Conservation (phyloP, 2,113 vertebrate species). For the Onychostoma macrolepis region DNA sequence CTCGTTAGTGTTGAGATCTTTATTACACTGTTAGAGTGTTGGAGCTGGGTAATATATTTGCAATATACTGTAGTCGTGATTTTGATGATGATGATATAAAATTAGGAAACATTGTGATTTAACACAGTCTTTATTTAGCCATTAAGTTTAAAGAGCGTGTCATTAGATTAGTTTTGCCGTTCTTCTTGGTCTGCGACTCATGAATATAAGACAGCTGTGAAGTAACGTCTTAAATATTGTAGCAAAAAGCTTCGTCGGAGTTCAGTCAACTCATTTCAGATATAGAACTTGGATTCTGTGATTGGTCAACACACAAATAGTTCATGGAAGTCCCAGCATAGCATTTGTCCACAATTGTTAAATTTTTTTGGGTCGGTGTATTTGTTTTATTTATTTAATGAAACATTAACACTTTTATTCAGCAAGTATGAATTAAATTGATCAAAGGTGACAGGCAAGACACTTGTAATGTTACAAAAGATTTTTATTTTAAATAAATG, state of each 20-base stretch:
- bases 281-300: background rate
- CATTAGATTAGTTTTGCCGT: background rate
- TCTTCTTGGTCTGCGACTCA: background rate
- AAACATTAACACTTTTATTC: no score
- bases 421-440: no score
- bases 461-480: no score
- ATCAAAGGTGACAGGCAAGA: no score
- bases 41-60: background rate
- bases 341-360: background rate
- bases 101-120: background rate
- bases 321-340: background rate
- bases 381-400: background rate
- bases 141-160: background rate
- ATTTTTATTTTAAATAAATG: background rate
- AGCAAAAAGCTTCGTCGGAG: background rate
- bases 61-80: background rate
- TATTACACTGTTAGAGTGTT: slow-evolving; percentile 17
- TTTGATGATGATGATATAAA: slow-evolving; percentile 3
- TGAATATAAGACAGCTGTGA: background rate
- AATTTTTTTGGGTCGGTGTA: background rate
- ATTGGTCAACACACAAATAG: background rate
- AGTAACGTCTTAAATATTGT: background rate
- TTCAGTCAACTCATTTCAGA: background rate
- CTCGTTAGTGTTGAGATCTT: slow-evolving; percentile 48
- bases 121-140: slow-evolving; percentile 11